These are phyloP conservation scores for Enteromius argenteus DNA, from an alignment of 2,797 vertebrate genomes.

Conservation along the genomic window DNA sequence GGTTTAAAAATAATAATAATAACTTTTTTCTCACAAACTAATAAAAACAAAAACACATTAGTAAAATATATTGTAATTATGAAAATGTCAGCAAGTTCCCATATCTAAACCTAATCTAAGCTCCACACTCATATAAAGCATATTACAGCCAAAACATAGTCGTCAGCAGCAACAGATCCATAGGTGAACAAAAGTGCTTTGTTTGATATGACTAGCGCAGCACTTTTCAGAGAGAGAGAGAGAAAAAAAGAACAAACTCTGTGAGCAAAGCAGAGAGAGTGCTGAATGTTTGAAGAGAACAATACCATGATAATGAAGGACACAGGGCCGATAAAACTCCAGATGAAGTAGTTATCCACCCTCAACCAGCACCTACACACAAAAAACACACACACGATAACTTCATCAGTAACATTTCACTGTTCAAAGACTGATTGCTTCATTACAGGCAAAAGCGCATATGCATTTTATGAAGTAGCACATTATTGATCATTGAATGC, in stretches of 20 bases:
- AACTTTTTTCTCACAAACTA: neutral
- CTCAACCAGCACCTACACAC: slow-evolving; percentile 89
- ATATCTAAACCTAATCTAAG: slow-evolving; percentile 43
- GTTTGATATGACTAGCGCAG: slow-evolving; percentile 45
- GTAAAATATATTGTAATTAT: slow-evolving; percentile 40
- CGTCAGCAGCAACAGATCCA: slow-evolving; percentile 46
- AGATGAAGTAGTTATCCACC: slow-evolving; percentile 96
- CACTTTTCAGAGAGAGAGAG: slow-evolving; percentile 9
- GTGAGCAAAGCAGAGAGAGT: slow-evolving; percentile 12
- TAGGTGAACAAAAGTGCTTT: slow-evolving; percentile 49
- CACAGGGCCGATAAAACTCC: slow-evolving; percentile 95
- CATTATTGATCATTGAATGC: slow-evolving; percentile 29
- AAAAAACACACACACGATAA: slow-evolving; percentile 46
- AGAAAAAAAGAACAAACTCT: slow-evolving; percentile 18
- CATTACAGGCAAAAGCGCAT: slow-evolving; percentile 32
- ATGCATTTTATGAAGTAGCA: neutral
- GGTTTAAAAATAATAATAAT: neutral
- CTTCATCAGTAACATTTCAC: slow-evolving; percentile 24
- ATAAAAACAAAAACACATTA: slow-evolving; percentile 40
- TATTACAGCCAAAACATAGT: slow-evolving; percentile 45
- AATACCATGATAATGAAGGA: slow-evolving; percentile 93
- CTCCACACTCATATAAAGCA: slow-evolving; percentile 35
- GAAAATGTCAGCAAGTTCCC: slow-evolving; percentile 43
- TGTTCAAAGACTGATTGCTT: slow-evolving; percentile 26
- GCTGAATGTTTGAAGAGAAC: slow-evolving; percentile 36